Base-by-base conservation (phyloP, 2,797 vertebrate species). In the Halcyon badia region DNA sequence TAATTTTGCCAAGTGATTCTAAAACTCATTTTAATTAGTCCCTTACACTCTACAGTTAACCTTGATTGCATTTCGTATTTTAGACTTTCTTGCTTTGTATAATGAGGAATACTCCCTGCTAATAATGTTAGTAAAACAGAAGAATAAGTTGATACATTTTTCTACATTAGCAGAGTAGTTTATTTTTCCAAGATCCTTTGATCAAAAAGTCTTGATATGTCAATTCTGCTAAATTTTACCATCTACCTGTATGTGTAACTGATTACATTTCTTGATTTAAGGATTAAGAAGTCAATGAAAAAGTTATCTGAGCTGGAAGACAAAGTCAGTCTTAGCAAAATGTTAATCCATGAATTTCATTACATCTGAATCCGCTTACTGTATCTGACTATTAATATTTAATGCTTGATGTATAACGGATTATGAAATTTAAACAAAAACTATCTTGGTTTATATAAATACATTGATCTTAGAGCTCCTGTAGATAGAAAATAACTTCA, bases 11-110 rank as follows among this genome's bases (percentile, higher is more conserved):
- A 71, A 89, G 48, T 93, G 91, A 85, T 95, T 86, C 66, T 87
- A 78, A 97, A 86, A 46, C 77, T 94, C n/a, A 66, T 90, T 86
- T 91, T 94, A 94, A 97, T 97, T 94, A 97, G 95, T 91, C 18
- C 22, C 62, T 83, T 91, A 82, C 57, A 87, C 39, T 91, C 54
- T 90, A 52, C 52, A 85, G 89, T 85, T 96, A 90, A 94, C 80
- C 28, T 79, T 68, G 48, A 91, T 94, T 73, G 66, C 89, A 60
- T 92, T 95, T 93, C 81, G 46, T 92, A 75, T 68, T 92, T 77
- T 83, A 96, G 60, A 54, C 52, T 95, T 95, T 90, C 71, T 84
- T 94, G 39, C 69, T 82, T 94, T 80, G 41, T 57, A 15, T 93
- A 96, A 94, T 88, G 82, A 81, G 78, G 76, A 92, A 89, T 69